phyloP scores from a whole-genome alignment of 2,888 invertebrate species.

The Margaritifera margaritifera region DNA sequence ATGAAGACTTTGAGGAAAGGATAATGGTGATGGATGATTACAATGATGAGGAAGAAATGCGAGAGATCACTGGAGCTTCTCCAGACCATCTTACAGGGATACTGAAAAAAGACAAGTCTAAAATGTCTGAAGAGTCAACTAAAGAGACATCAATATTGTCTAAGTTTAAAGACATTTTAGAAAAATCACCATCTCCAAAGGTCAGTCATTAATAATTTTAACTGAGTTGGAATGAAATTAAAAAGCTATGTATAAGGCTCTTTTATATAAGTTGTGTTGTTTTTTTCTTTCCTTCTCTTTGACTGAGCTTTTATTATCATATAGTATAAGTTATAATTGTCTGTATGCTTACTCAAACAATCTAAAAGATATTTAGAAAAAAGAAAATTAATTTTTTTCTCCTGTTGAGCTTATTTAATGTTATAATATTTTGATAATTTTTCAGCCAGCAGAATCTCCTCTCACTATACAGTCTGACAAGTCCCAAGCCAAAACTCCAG shows the following conservation, averaged over 20 bases:
- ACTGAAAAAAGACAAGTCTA: constrained; percentile 38
- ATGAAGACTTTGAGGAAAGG: constrained; percentile 37
- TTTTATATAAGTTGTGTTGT: too few species aligned
- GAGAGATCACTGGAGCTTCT: constrained; percentile 30
- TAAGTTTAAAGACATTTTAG: constrained; percentile 59
- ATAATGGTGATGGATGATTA: constrained; percentile 54
- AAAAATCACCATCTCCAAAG: constrained; percentile 49
- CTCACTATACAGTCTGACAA: constrained; percentile 3
- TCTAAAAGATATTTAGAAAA: too few species aligned
- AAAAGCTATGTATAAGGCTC: background rate
- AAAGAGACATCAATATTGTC: constrained; percentile 45
- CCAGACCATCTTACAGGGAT: constrained; percentile 26
- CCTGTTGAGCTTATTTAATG: too few species aligned
- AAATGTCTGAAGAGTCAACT: constrained; percentile 15
- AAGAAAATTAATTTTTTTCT: too few species aligned
- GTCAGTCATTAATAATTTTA: constrained; percentile 16
- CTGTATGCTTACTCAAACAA: too few species aligned
- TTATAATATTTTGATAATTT: too few species aligned
- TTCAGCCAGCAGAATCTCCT: too few species aligned
- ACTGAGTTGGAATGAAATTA: background rate
- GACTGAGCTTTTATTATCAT: too few species aligned
- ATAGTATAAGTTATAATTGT: too few species aligned
- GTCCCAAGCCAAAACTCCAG: constrained; percentile 7
- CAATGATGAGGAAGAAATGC: constrained; percentile 39
- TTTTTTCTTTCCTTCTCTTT: too few species aligned